Evolutionary conservation across 2,113 vertebrate genomes (phyloP), one percentile per base, ranked within the genome.

Genomic region (Sakesphorus luctuosus): DNA sequence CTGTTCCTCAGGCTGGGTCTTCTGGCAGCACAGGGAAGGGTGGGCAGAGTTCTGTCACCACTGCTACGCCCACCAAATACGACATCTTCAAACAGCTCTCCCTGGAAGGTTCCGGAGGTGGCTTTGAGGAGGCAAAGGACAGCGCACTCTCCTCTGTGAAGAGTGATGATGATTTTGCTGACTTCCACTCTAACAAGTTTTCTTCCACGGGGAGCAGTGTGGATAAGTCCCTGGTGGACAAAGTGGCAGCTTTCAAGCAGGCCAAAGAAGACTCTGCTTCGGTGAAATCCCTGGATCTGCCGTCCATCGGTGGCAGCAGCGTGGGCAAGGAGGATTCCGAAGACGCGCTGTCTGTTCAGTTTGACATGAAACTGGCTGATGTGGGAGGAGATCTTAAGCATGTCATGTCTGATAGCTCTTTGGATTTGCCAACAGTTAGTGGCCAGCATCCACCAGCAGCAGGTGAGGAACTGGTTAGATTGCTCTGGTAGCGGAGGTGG

Each of bases 401-500:
- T 89, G 99, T 99, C 98, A 99, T 99, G 98, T 99, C 99, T 96
- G 99, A 99, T 99, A 99, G 99, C 98, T 99, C 99, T 97, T 98
- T 99, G 98, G 99, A 99, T 98, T 98, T 99, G 96, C 99, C 99
- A 79, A 99, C 99, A 97, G 98, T 99, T 98, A 99, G 99, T 91
- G 98, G 98, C 97, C 99, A 99, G 97, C 99, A 99, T 97, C 99
- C 99, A 90, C 99, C 99, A 80, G 99, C 99, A 94, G 98, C 99
- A 99, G 99, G 99, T 99, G 99, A 99, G 99, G 99, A 99, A 99
- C 98, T 99, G 97, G 99, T 99, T 98, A 98, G 99, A 98, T 99
- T 99, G 98, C 99, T 99, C 97, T 99, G 99, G 99, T 99, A 98
- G 98, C 13, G 9, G 93, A 92, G 97, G 96, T 72, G 93, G 36